phyloP scores from a whole-genome alignment of 2,113 vertebrate species.

The Dascyllus trimaculatus region DNA sequence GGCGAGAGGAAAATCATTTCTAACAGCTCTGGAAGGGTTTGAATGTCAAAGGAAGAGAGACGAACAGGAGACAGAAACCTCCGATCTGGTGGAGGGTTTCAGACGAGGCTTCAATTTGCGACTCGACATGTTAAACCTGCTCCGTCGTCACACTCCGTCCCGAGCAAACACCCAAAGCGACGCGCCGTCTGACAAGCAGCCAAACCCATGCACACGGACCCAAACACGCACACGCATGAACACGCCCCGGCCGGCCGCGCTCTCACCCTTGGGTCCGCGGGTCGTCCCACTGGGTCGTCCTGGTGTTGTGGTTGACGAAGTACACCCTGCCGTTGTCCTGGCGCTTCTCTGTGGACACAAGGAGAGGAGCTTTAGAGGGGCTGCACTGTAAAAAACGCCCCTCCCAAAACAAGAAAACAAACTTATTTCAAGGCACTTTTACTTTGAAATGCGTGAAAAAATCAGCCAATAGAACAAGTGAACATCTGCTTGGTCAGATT shows the following conservation, averaged over 20 bases:
- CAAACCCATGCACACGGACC: constrained; percentile 15
- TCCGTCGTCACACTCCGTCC: not conserved
- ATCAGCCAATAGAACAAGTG: too few species aligned
- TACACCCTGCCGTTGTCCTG: constrained; percentile 98
- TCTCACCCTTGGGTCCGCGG: constrained; percentile 98
- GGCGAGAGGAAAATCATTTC: constrained; percentile 26
- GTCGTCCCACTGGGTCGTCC: constrained; percentile 98
- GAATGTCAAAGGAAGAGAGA: constrained; percentile 27
- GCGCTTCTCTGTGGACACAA: constrained; percentile 90
- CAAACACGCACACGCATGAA: constrained; percentile 2
- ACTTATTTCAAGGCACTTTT: too few species aligned
- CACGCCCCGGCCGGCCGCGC: too few species aligned
- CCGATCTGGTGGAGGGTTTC: too few species aligned
- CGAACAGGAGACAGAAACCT: too few species aligned
- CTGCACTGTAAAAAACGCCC: too few species aligned
- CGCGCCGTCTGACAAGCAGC: constrained; percentile 31
- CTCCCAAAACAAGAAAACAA: too few species aligned
- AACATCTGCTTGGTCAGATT: too few species aligned
- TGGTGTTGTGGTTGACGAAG: constrained; percentile 99
- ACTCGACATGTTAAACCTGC: too few species aligned
- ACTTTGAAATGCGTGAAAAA: too few species aligned
- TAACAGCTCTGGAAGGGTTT: not conserved
- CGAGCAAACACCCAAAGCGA: constrained; percentile 56
- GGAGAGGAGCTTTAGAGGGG: not conserved
- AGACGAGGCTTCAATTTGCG: too few species aligned